Evolutionary conservation across 2,888 invertebrate genomes (phyloP), one percentile per base, ranked within the genome.

Genomic region (Hyalella azteca): DNA sequence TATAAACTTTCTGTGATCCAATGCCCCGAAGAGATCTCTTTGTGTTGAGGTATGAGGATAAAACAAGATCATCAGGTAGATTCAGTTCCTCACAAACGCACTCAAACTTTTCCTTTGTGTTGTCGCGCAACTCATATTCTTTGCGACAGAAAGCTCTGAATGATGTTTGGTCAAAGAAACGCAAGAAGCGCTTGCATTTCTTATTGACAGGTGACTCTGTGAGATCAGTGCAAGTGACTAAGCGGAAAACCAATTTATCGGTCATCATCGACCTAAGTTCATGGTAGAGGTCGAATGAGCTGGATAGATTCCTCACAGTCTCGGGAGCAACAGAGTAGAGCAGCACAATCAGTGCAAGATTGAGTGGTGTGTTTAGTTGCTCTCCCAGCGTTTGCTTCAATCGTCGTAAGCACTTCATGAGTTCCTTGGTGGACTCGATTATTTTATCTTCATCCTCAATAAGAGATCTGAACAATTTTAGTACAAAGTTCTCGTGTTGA

Each of bases 241-340:
- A 36, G 13, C 66, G 66, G 29, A 66, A 66, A 36, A 66, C 66
- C 19, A 66, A 36, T 29, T 66, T 66, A 36, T 66, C 66, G 13
- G 66, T 66, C 66, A 66, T 66, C 66, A 66, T 66, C 4, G 66
- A 66, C 29, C 66, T 66, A 7, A 66, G 66, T 19, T 66, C 66
- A 36, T 36, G 32, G 26, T 66, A 66, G 36, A 66, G 66, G 29
- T 66, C 66, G 4, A 36, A 36, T 4, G 66, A 66, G 39, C 66
- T 66, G 3, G 66, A 36, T 15, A 66, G 66, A 36, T 66, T 66
- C 19, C 66, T 66, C 39, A 66, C 66, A 15, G 66, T 66, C n/a
- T 66, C 66, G 19, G 66, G 66, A n/a, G 66, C 32, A 11, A 66
- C 66, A 19, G 36, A 32, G 66, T 66, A 66, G 36, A 66, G 29